Percentiles rank a stretch among this genome's conserved stretches.
phyloP scores from a whole-genome alignment of 1,140 invertebrate species.

The Calycopis cecrops region DNA sequence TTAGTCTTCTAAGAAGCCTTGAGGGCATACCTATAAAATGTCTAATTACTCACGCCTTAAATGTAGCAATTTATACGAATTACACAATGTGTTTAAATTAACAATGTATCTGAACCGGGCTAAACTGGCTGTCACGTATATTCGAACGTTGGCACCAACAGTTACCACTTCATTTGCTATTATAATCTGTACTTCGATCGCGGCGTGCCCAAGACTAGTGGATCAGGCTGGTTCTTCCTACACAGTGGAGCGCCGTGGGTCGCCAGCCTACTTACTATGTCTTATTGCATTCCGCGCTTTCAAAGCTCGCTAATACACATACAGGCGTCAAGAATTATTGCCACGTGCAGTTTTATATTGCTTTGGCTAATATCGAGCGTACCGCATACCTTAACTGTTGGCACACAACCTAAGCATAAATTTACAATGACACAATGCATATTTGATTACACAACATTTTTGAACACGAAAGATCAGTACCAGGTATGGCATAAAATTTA shows the following conservation, averaged over 20 bases:
- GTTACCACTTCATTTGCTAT: slow-evolving; percentile 1
- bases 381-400: too few relatives aligned
- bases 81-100: not conserved
- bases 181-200: not conserved
- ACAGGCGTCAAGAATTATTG: slow-evolving; percentile 12
- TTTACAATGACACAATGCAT: not conserved
- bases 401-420: not conserved
- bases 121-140: slow-evolving; percentile 1
- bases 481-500: too few relatives aligned
- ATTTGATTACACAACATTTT: too few relatives aligned
- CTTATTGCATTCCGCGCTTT: slow-evolving; percentile 32
- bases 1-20: too few relatives aligned
- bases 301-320: slow-evolving; percentile 27
- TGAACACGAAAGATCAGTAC: too few relatives aligned
- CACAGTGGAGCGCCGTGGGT: slow-evolving; percentile 28
- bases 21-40: too few relatives aligned
- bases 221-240: slow-evolving; percentile 39
- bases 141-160: slow-evolving; percentile 10
- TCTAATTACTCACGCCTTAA: too few relatives aligned
- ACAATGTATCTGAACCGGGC: not conserved
- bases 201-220: slow-evolving; percentile 18
- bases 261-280: slow-evolving; percentile 27
- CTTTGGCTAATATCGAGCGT: slow-evolving; percentile 8
- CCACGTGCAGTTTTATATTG: not conserved
- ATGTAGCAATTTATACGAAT: too few relatives aligned